A percentile compares a stretch with the other conserved stretches of the same genome.
These are phyloP conservation scores for Tyrannus savana DNA, from an alignment of 2,113 vertebrate genomes.

Conservation along the genomic window DNA sequence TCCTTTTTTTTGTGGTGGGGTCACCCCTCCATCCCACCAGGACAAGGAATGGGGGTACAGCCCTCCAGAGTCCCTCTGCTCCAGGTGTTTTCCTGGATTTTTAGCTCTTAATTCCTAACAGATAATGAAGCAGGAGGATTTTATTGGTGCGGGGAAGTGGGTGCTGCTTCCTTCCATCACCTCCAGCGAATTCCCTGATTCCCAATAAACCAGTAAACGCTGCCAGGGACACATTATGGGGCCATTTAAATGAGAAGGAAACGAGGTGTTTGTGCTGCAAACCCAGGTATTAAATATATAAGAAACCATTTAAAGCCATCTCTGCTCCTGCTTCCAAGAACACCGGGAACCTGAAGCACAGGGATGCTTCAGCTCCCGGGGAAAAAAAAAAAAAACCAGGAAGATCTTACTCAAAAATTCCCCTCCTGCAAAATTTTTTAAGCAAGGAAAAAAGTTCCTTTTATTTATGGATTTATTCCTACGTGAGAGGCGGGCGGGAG, in stretches of 20 bases:
- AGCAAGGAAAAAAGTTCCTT: background rate
- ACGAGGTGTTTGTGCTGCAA: background rate
- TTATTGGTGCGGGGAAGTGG: accelerated
- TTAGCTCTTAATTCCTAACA: background rate
- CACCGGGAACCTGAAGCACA: background rate
- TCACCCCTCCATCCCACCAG: background rate
- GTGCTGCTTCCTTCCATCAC: background rate
- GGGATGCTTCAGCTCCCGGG: background rate
- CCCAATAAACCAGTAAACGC: conserved; percentile 20
- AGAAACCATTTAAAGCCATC: conserved; percentile 20
- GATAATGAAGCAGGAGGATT: background rate
- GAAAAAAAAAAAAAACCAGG: background rate
- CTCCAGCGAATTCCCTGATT: background rate
- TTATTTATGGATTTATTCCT: background rate
- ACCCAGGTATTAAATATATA: conserved; percentile 18
- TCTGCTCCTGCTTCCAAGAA: background rate
- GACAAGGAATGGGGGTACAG: accelerated
- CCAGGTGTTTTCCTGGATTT: background rate
- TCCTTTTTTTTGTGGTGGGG: accelerated
- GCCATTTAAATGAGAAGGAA: conserved; percentile 27
- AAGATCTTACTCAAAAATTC: background rate
- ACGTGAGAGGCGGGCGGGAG: background rate
- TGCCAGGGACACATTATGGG: conserved; percentile 38
- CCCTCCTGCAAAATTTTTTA: background rate
- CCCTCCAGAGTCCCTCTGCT: accelerated